Conservation (phyloP, 2,113 vertebrate species). For the Ictalurus punctatus region DNA sequence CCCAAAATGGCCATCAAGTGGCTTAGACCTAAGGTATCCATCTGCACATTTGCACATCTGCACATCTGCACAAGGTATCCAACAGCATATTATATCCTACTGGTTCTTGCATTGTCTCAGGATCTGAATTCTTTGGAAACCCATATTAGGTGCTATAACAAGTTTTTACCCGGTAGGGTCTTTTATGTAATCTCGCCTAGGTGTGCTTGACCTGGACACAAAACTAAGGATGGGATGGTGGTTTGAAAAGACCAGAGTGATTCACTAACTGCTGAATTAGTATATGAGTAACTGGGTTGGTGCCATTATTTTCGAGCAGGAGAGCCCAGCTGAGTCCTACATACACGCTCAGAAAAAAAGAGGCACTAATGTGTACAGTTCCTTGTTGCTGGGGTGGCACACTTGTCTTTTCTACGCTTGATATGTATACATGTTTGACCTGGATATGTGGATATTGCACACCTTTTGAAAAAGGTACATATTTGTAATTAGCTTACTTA, state of each 20-base stretch:
- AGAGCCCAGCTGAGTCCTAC: neutral
- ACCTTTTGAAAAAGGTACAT: neutral
- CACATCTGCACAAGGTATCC: too few relatives aligned
- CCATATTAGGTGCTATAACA: neutral
- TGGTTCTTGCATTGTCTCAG: neutral
- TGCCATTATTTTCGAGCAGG: neutral
- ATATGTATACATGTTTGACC: neutral
- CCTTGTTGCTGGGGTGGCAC: neutral
- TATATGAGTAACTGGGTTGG: neutral
- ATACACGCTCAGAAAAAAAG: neutral
- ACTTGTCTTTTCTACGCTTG: neutral
- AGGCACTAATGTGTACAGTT: neutral
- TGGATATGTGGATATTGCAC: neutral
- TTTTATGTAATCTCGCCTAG: neutral
- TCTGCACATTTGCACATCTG: neutral
- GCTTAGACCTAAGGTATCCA: conserved; percentile 72
- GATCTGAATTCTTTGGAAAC: neutral
- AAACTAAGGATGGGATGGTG: neutral
- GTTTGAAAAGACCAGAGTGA: neutral
- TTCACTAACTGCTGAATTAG: neutral
- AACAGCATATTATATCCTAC: neutral
- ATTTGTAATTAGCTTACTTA: too few relatives aligned
- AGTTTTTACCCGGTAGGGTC: neutral
- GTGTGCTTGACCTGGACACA: neutral
- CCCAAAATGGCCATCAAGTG: conserved; percentile 69